Evolutionary conservation across 2,888 invertebrate genomes (phyloP).

Genomic region (Xestia rhomboidea): DNA sequence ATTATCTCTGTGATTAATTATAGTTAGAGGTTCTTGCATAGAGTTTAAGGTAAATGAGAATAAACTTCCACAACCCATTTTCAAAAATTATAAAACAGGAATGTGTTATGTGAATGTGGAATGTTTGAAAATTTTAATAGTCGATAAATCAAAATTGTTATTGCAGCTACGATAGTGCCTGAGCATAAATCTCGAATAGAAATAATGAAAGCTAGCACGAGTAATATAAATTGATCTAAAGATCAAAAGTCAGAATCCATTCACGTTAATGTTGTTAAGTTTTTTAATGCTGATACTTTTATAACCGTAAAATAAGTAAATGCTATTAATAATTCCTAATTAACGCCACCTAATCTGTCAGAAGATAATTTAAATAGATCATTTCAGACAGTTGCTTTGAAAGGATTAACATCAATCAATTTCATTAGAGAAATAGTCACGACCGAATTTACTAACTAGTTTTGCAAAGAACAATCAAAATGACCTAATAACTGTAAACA

Average conservation of each 20-base stretch:
- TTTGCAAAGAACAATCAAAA: background rate
- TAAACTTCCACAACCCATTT: background rate
- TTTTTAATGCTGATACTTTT: background rate
- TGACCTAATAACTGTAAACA: background rate
- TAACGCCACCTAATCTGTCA: background rate
- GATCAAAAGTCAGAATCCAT: constrained; percentile 22
- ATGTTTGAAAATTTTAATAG: background rate
- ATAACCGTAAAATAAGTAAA: background rate
- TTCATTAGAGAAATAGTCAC: background rate
- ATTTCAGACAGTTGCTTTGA: constrained; percentile 1
- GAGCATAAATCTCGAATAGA: background rate
- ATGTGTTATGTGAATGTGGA: no score
- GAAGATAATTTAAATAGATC: background rate
- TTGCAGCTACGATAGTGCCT: background rate
- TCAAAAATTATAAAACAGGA: background rate
- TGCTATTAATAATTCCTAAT: constrained; percentile 9
- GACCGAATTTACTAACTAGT: background rate
- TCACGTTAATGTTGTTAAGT: background rate
- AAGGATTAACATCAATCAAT: constrained; percentile 10
- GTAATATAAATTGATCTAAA: constrained; percentile 25
- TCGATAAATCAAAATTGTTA: background rate
- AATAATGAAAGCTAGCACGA: constrained; percentile 12
- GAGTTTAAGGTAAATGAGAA: background rate
- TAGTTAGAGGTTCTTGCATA: no score
- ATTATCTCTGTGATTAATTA: no score